Evolutionary conservation across 2,113 vertebrate species (phyloP), one percentile per base, ranked within the genome.

Genomic region (Arenaria interpres): DNA sequence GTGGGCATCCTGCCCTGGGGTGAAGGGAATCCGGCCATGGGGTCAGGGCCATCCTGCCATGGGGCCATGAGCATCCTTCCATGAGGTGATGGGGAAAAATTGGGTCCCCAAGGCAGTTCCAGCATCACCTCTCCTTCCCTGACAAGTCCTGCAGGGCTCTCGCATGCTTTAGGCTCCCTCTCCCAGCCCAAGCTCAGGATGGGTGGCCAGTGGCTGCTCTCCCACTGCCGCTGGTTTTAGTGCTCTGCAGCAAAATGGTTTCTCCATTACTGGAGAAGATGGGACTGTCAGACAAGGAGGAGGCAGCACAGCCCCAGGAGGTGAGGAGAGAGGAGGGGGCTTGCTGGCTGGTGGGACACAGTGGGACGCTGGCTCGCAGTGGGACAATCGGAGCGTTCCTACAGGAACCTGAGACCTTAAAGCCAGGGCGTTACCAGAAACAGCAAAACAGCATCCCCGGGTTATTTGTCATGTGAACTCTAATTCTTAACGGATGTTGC

Each of bases 291-390:
- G 62, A 14, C 5, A 16, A 30, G 66, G 24, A 30, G 23, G 53
- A 30, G 37, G 37, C 2, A 5, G 56, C 18, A 16, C 2, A 0
- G 25, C 9, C 62, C 37, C 2, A 2, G 30, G 23, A 56, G n/a
- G 10, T 1, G 3, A 74, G 35, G 43, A 22, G 17, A 71, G 24
- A 32, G 39, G 20, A 30, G 12, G 17, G 25, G 16, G 3, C 17
- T 81, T 0, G 0, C 33, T 83, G 84, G 30, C 33, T 0, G 0
- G 5, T 46, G 64, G 57, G 73, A 57, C 46, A 7, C 1, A 0
- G 27, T 50, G 46, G 68, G 59, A 54, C 30, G 15, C 16, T 0
- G 0, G 30, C 30, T 88, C 4, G 27, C 20, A 13, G n/a, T 25
- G 41, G n/a, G 27, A 64, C 48, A 73, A 5, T 7, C 9, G 2